Base-by-base conservation (phyloP, 2,797 vertebrate genomes). In the Tamandua tetradactyla region DNA sequence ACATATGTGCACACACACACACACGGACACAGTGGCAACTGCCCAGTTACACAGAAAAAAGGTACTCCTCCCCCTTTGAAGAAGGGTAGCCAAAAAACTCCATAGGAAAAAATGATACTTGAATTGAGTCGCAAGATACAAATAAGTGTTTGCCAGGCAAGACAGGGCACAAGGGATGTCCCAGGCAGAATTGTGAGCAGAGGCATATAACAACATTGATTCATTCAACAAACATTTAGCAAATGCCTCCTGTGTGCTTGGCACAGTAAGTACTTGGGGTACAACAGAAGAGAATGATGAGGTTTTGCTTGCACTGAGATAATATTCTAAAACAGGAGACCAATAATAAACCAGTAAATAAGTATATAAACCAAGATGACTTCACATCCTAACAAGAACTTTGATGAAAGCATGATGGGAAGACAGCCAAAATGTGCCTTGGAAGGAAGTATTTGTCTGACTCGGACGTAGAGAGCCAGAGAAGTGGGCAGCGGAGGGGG, bases 391-490 rank as follows among this genome's bases (percentile, higher is more conserved):
- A 44, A 27, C 71, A 59, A 66, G 80, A 68, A 10, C 40, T 42
- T 17, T 0, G 40, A 27, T n/a, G 64, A 52, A 79, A 52, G 17
- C 66, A 32, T 1, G 18, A 15, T 0, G 5, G 20, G 71, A 2
- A 72, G 18, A 25, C 0, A 27, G n/a, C 2, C 10, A 25, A n/a
- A 61, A 20, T 0, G 49, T 52, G 52, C 37, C n/a, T 6, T 18
- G 20, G 49, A 17, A 37, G 14, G 49, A 0, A n/a, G 3, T 2
- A 4, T 40, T 14, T 8, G 23, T 69, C 40, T 32, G 10, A 57
- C 17, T 2, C 2, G 3, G 2, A 15, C 0, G 5, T 0, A 17
- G 69, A 42, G 9, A 61, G n/a, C 2, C n/a, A 40, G 25, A 64
- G 42, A 3, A 0, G 1, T 23, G 5, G 72, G 32, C 57, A 80